A percentile compares a stretch with the other conserved stretches of the same genome.
These are phyloP conservation scores for Pardosa pseudoannulata DNA, from an alignment of 2,888 invertebrate species.

Conservation along the genomic window DNA sequence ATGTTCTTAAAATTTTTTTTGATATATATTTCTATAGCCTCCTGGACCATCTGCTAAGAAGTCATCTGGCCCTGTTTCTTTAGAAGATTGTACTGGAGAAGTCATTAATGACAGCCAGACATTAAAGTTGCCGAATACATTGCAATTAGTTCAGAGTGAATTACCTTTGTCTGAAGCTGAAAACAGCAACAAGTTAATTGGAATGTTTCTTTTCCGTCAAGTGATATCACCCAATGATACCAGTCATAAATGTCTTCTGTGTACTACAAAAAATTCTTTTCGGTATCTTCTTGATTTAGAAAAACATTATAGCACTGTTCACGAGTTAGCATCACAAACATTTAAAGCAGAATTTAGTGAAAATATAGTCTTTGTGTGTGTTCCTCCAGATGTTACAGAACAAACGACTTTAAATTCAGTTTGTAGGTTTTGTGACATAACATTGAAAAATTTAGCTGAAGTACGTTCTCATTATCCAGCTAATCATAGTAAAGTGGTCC, in stretches of 20 bases:
- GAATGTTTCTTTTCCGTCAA: conserved; percentile 73
- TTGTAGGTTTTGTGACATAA: conserved; percentile 74
- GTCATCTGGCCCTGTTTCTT: not conserved
- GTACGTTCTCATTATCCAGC: conserved; percentile 74
- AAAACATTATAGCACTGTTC: conserved; percentile 73
- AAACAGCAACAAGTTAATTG: conserved; percentile 62
- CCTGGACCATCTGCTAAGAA: not conserved
- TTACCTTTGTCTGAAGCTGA: conserved; percentile 70
- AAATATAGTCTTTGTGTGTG: conserved; percentile 74
- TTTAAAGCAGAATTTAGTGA: conserved; percentile 74
- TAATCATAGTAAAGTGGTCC: conserved; percentile 73
- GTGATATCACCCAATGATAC: conserved; percentile 73
- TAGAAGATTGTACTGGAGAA: conserved; percentile 46
- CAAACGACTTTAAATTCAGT: conserved; percentile 73
- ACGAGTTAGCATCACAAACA: conserved; percentile 73
- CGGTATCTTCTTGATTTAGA: conserved; percentile 70
- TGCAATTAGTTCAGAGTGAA: conserved; percentile 71
- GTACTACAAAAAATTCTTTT: conserved; percentile 65
- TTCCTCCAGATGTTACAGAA: conserved; percentile 73
- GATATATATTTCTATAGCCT: not conserved
- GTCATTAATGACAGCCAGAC: conserved; percentile 38
- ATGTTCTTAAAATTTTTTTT: too few species aligned
- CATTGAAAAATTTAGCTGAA: conserved; percentile 73
- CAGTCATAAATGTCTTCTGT: conserved; percentile 72
- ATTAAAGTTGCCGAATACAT: conserved; percentile 66